Percentiles rank a stretch among this genome's conserved stretches.
Evolutionary conservation across 2,797 vertebrate genomes (phyloP).

Genomic region (Sebastes taczanowskii): DNA sequence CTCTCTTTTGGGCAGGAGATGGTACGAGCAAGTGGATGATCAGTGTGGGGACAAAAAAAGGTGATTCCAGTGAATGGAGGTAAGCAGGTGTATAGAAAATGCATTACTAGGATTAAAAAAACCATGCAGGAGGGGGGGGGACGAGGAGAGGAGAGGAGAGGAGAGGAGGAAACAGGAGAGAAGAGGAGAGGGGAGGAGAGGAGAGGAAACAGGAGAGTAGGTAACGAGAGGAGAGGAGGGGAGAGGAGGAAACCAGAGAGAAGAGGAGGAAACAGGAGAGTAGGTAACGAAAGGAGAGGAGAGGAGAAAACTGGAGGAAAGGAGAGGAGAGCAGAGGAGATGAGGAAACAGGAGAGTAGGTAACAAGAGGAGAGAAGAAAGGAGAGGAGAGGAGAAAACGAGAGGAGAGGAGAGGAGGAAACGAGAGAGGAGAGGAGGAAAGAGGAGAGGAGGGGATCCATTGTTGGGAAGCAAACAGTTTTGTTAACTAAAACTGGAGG

Average conservation of each 20-base stretch:
- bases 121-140: not conserved
- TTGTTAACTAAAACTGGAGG: no score
- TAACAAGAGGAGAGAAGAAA: no score
- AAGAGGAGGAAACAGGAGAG: not conserved
- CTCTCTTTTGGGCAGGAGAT: slow-evolving; percentile 81
- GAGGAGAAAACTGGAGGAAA: not conserved
- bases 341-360: not conserved
- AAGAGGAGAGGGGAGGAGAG: not conserved
- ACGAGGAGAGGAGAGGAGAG: not conserved
- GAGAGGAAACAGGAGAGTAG: not conserved
- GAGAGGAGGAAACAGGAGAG: not conserved
- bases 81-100: slow-evolving; percentile 51
- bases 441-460: no score
- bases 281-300: not conserved
- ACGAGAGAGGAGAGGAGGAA: no score
- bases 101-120: slow-evolving; percentile 7
- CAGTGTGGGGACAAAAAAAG: slow-evolving; percentile 47
- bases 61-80: slow-evolving; percentile 41
- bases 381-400: no score
- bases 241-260: not conserved
- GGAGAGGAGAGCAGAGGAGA: not conserved
- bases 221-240: not conserved
- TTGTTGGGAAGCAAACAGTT: no score
- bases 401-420: no score
- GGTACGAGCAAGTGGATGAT: slow-evolving; percentile 61